Conservation (phyloP, 2,888 invertebrate genomes). For the Pseudococcus viburni region DNA sequence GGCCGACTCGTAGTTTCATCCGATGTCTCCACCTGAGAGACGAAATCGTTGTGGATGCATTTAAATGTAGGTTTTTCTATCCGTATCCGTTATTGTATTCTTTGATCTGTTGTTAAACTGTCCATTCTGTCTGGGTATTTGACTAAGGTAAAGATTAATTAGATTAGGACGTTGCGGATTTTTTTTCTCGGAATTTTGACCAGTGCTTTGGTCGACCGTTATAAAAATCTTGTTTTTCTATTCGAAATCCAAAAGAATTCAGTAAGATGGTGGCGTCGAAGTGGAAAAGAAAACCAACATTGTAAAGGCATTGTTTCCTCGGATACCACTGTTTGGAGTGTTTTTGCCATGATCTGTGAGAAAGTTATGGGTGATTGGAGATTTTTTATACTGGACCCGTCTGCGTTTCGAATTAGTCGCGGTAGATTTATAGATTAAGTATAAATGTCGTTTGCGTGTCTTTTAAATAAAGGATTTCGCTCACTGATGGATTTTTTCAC, state of each 20-base stretch:
- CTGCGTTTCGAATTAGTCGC: not conserved
- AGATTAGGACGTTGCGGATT: not conserved
- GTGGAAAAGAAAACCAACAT: not conserved
- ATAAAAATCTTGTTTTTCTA: not conserved
- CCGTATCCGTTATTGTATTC: not conserved
- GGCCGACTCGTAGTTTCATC: not conserved
- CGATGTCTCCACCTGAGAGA: not conserved
- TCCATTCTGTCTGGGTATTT: not conserved
- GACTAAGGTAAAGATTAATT: not conserved
- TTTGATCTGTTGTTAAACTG: not conserved
- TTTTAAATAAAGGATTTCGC: not conserved
- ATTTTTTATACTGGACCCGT: not conserved
- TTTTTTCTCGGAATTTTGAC: not conserved
- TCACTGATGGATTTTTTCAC: too few relatives aligned
- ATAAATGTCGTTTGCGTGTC: not conserved
- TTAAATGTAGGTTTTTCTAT: not conserved
- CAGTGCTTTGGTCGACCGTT: not conserved
- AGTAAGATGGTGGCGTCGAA: not conserved
- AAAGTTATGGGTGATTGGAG: conserved; percentile 2
- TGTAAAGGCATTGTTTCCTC: not conserved
- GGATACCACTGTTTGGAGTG: not conserved
- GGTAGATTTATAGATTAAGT: not conserved
- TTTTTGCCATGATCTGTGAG: not conserved
- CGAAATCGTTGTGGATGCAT: not conserved
- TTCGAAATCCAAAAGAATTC: not conserved